phyloP scores from a whole-genome alignment of 2,888 invertebrate species.

The Allophyes oxyacanthae region DNA sequence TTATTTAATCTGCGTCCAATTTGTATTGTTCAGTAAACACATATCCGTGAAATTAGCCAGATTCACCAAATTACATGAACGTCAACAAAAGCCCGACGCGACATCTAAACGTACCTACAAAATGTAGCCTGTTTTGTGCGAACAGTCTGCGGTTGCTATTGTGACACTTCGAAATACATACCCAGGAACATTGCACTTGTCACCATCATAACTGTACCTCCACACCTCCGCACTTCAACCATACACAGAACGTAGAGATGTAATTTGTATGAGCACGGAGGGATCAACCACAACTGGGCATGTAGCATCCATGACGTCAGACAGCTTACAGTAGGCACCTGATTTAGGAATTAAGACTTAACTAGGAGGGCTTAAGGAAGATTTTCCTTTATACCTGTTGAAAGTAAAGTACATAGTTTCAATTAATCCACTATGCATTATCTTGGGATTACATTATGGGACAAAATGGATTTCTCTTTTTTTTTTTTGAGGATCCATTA shows the following conservation, averaged over 20 bases:
- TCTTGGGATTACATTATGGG: constrained; percentile 51
- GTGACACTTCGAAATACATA: constrained; percentile 20
- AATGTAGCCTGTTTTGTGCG: constrained; percentile 57
- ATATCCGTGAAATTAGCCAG: not conserved
- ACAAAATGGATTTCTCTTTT: constrained; percentile 44
- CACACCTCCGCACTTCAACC: constrained; percentile 12
- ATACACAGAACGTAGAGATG: constrained; percentile 19
- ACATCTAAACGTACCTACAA: constrained; percentile 25
- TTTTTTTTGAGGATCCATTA: constrained; percentile 46
- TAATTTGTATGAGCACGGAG: constrained; percentile 26
- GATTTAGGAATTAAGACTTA: constrained; percentile 51
- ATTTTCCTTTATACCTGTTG: constrained; percentile 32
- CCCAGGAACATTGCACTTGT: not conserved
- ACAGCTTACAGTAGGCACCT: constrained; percentile 30
- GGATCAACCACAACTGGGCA: constrained; percentile 54
- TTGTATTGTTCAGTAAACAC: too few species aligned
- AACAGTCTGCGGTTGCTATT: constrained; percentile 55
- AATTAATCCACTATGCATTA: constrained; percentile 50
- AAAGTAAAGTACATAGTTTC: constrained; percentile 4
- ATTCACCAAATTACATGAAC: constrained; percentile 9
- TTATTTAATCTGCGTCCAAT: too few species aligned
- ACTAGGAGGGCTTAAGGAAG: constrained; percentile 34
- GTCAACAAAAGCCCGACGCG: constrained; percentile 12
- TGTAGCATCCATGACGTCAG: constrained; percentile 25
- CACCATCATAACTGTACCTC: constrained; percentile 45